Percentiles rank a stretch among this genome's conserved stretches.
Evolutionary conservation across 2,797 vertebrate genomes (phyloP).

Genomic region (Hemitrygon akajei): DNA sequence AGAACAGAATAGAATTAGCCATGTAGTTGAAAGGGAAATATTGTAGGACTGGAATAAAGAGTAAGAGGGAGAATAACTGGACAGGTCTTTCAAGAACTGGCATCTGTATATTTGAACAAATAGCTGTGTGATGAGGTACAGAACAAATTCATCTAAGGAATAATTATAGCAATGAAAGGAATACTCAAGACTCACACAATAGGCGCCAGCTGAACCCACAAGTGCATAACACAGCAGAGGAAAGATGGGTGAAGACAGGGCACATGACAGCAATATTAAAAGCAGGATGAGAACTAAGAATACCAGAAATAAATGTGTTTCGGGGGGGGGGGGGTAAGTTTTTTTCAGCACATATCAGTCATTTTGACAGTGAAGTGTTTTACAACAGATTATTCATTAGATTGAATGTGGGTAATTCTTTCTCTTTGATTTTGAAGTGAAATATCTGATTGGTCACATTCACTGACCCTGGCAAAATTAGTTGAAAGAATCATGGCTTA

Average conservation of each 20-base stretch:
- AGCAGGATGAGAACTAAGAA: not conserved
- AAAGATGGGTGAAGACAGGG: not conserved
- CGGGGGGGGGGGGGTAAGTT: not conserved
- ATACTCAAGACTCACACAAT: not conserved
- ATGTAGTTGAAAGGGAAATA: not conserved
- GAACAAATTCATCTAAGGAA: not conserved
- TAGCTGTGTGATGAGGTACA: not conserved
- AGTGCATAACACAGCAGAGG: not conserved
- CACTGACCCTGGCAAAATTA: not conserved
- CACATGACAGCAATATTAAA: not conserved
- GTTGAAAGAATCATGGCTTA: not conserved
- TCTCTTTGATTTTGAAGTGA: not conserved
- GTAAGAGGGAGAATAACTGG: not conserved
- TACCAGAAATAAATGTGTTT: not conserved
- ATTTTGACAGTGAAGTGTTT: not conserved
- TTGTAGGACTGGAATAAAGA: not conserved
- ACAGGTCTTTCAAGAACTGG: not conserved
- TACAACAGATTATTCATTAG: not conserved
- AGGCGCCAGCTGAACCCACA: not conserved
- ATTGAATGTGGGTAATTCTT: not conserved
- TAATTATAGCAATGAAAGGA: not conserved
- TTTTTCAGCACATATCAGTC: not conserved
- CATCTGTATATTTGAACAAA: too few relatives aligned
- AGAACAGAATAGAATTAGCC: not conserved
- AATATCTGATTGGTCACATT: not conserved